Conservation (phyloP, 2,797 vertebrate species). For the Melanotaenia maccullochi region DNA sequence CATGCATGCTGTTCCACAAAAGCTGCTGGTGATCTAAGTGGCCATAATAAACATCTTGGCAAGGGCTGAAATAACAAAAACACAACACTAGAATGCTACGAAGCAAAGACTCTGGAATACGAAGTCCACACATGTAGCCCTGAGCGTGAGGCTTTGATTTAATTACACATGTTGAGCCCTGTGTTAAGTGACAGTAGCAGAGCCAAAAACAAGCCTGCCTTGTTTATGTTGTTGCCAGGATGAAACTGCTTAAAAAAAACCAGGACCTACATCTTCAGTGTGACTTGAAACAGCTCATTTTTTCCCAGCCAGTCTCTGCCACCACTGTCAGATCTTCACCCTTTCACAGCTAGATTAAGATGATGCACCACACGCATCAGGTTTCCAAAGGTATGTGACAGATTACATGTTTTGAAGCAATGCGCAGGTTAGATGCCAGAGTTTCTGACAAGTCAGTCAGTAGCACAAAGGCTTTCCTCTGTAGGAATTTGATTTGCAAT, state of each 20-base stretch:
- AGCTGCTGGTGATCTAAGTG: conserved; percentile 42
- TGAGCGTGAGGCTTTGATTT: conserved; percentile 67
- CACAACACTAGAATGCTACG: conserved; percentile 41
- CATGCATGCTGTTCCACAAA: conserved; percentile 29
- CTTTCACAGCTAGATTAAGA: conserved; percentile 52
- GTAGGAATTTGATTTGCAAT: conserved; percentile 10
- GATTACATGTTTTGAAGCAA: conserved; percentile 53
- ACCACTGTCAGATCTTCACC: conserved; percentile 50
- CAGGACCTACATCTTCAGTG: conserved; percentile 41
- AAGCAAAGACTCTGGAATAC: conserved; percentile 59
- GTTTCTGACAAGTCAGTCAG: conserved; percentile 57
- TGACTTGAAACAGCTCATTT: conserved; percentile 67
- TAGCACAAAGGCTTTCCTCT: conserved; percentile 31
- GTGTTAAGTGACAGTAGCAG: conserved; percentile 60
- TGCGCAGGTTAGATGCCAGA: conserved; percentile 39
- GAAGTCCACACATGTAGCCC: conserved; percentile 52
- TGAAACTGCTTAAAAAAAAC: conserved; percentile 51
- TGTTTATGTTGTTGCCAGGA: conserved; percentile 48
- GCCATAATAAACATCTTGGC: conserved; percentile 51
- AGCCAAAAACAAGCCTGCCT: conserved; percentile 49
- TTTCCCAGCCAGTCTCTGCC: conserved; percentile 52
- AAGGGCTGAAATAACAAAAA: conserved; percentile 46
- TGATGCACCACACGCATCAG: conserved; percentile 35
- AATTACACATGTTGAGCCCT: conserved; percentile 65
- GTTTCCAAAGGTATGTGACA: conserved; percentile 42